Base-by-base conservation (phyloP, 2,888 invertebrate genomes). In the Calameuta pallipes region DNA sequence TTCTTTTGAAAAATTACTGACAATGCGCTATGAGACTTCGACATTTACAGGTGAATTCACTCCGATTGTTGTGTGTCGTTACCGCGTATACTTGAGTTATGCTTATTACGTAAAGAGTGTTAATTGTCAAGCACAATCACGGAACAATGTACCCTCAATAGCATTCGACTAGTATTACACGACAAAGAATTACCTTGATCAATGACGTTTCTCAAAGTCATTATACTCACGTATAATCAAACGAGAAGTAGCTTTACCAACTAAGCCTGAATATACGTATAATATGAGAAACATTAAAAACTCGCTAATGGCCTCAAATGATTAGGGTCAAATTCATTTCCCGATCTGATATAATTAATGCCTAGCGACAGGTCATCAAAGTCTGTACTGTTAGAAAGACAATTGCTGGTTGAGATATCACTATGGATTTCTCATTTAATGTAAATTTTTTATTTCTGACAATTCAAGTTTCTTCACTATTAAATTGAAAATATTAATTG, bases 361-460 rank as follows among this genome's bases (percentile, higher is more conserved):
- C 15, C 41, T 41, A 41, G 15, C 9, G 41, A 15, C 41, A 41
- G 2, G 6, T 41, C 41, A 23, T 41, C 23, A 56, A 56, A 23
- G 23, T 23, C 15, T 23, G 15, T 15, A 56, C 56, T 2, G 56
- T 56, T 23, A 23, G 2, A 56, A 23, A 23, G 23, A 56, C 9
- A 56, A 56, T 56, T 56, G 9, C 23, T 56, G 23, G 1, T 23
- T 56, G 23, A 23, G 9, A 56, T 56, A 23, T 23, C 56, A 82
- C 69, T 68, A n/a, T n/a, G 36, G 78, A 76, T 56, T 74, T 56
- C 69, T 78, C 74, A 69, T 79, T 71, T 78, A 34, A 76, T 76
- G 37, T 74, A 76, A 75, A 78, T 75, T 78, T 79, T 83, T 80
- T 84, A 12, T 36, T 36, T 36, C 23, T 23, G 56, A 23, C 23